phyloP scores from a whole-genome alignment of 2,888 invertebrate genomes.

The Caenorhabditis sinica region DNA sequence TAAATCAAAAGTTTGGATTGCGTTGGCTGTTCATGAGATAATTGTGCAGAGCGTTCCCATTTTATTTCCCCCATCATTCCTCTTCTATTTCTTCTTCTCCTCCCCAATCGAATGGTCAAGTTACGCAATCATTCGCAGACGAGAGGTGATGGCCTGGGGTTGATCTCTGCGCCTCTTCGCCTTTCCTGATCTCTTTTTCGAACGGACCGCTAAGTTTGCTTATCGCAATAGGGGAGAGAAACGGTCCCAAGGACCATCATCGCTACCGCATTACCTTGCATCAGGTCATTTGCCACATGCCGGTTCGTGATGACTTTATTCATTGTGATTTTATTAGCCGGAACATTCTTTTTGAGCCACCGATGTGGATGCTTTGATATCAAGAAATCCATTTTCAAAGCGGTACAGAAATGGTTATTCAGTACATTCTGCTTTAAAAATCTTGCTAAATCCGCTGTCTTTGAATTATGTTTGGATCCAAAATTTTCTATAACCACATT shows the following conservation, averaged over 20 bases:
- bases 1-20: conserved; percentile 41
- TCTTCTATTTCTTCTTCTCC: conserved; percentile 3
- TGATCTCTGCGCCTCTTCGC: conserved; percentile 24
- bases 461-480: too few relatives aligned
- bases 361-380: too few relatives aligned
- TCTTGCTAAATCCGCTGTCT: too few relatives aligned
- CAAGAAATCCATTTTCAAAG: too few relatives aligned
- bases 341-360: too few relatives aligned
- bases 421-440: too few relatives aligned
- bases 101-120: conserved; percentile 37
- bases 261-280: conserved; percentile 31
- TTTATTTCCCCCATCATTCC: conserved; percentile 21
- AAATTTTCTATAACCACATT: too few relatives aligned
- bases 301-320: conserved; percentile 38
- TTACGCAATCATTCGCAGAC: conserved; percentile 52
- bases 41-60: conserved; percentile 43
- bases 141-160: conserved; percentile 43
- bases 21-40: conserved; percentile 38
- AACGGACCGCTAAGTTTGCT: conserved; percentile 43
- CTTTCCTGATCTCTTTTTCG: conserved; percentile 9
- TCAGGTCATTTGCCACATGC: conserved; percentile 46
- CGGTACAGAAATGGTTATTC: too few relatives aligned
- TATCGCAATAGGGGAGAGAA: conserved; percentile 26
- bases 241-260: conserved; percentile 43
- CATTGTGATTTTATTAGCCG: background rate